These are phyloP conservation scores for Charadrius vociferus DNA, from an alignment of 2,113 vertebrate species.

Conservation along the genomic window DNA sequence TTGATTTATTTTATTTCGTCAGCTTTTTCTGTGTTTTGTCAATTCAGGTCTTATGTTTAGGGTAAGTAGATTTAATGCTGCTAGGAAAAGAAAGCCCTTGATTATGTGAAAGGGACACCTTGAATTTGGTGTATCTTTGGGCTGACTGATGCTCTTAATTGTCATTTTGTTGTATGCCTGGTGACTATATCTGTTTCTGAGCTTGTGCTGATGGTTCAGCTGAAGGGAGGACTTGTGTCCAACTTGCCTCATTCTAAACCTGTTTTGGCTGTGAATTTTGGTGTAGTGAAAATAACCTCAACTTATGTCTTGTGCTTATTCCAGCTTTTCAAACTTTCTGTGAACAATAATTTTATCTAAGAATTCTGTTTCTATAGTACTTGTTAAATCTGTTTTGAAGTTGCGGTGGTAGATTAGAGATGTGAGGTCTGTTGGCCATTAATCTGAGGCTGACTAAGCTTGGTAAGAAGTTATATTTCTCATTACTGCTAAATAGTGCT, in stretches of 20 bases:
- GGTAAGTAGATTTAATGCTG: neutral
- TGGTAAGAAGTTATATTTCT: neutral
- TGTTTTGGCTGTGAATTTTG: rapidly evolving
- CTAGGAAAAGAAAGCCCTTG: neutral
- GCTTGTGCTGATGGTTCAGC: neutral
- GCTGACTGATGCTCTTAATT: neutral
- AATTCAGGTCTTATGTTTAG: neutral
- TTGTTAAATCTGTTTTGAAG: neutral
- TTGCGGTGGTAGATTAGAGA: neutral
- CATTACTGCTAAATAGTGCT: neutral
- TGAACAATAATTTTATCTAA: neutral
- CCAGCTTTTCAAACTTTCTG: neutral
- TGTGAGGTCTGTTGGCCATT: neutral
- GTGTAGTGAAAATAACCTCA: neutral
- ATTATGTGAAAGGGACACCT: neutral
- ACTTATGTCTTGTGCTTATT: neutral
- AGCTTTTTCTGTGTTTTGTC: neutral
- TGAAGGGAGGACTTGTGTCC: neutral
- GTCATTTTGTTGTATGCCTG: neutral
- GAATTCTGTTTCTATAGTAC: neutral
- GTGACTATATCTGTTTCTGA: neutral
- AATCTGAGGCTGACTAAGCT: neutral
- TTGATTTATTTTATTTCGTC: neutral
- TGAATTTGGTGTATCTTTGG: neutral
- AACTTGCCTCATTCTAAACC: neutral